A percentile compares a stretch with the other conserved stretches of the same genome.
These are phyloP conservation scores for Drosophila seguyi DNA, from an alignment of 1,140 invertebrate genomes.

Conservation along the genomic window DNA sequence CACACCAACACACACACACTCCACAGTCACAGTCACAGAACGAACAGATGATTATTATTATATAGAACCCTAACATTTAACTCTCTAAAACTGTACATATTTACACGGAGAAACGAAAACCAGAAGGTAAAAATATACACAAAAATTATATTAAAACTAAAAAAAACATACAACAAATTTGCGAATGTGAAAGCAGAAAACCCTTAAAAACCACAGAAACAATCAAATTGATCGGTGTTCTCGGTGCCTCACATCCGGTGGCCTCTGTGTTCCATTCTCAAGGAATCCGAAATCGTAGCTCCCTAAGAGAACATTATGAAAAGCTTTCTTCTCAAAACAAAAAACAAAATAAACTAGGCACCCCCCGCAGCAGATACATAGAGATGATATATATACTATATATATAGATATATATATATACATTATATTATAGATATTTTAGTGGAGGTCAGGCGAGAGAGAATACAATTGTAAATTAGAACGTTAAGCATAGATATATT, in stretches of 20 bases:
- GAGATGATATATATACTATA: slow-evolving; percentile 17
- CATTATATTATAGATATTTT: slow-evolving; percentile 43
- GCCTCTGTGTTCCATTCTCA: slow-evolving; percentile 38
- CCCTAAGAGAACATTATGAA: too few species aligned
- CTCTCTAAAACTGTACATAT: slow-evolving; percentile 49
- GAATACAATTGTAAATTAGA: slow-evolving; percentile 72
- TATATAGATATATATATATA: slow-evolving; percentile 24
- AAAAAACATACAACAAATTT: slow-evolving; percentile 3
- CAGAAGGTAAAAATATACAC: slow-evolving; percentile 49
- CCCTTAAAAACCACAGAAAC: slow-evolving; percentile 35
- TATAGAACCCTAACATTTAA: slow-evolving; percentile 26
- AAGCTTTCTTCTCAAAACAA: slow-evolving; percentile 57
- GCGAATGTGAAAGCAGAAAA: slow-evolving; percentile 11
- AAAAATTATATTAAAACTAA: slow-evolving; percentile 26
- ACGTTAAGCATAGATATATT: slow-evolving; percentile 72
- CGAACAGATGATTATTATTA: slow-evolving; percentile 22
- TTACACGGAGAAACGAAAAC: slow-evolving; percentile 24
- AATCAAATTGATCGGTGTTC: slow-evolving; percentile 48
- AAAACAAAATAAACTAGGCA: too few species aligned
- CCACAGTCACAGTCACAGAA: slow-evolving; percentile 11
- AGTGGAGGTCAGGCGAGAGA: slow-evolving; percentile 14
- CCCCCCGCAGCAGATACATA: background rate
- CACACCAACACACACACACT: background rate
- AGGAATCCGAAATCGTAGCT: slow-evolving; percentile 32
- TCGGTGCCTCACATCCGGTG: slow-evolving; percentile 35